phyloP scores from a whole-genome alignment of 2,113 vertebrate genomes.

The Pungitius pungitius region DNA sequence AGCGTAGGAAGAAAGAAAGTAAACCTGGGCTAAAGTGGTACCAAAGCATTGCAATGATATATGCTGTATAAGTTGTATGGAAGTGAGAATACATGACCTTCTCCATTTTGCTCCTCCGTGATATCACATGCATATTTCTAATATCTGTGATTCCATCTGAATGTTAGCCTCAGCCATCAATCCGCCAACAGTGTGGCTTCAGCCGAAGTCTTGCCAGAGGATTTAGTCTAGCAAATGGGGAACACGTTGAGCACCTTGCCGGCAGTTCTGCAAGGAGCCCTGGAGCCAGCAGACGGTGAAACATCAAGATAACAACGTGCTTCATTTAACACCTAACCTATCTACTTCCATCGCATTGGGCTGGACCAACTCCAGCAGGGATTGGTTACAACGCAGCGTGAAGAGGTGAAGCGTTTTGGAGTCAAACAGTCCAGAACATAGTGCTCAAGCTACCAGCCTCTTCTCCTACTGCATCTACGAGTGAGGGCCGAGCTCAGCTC shows the following conservation, averaged over 20 bases:
- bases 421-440: not conserved
- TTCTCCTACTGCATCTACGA: not conserved
- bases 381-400: not conserved
- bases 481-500: not conserved
- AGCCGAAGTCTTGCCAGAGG: not conserved
- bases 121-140: not conserved
- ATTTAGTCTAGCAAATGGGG: not conserved
- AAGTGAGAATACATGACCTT: not conserved
- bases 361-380: not conserved
- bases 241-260: not conserved
- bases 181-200: not conserved
- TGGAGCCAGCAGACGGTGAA: slow-evolving; percentile 3
- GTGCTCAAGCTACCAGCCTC: not conserved
- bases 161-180: not conserved
- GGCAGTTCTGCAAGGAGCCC: not conserved
- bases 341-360: not conserved
- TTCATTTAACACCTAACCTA: not conserved
- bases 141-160: not conserved
- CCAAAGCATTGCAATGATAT: not conserved
- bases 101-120: not conserved
- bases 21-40: not conserved
- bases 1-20: not conserved
- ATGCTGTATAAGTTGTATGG: not conserved
- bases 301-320: not conserved
- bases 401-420: not conserved